Percentiles rank a stretch among this genome's conserved stretches.
phyloP scores from a whole-genome alignment of 2,888 invertebrate species.

The Leptopilina drosophilae region DNA sequence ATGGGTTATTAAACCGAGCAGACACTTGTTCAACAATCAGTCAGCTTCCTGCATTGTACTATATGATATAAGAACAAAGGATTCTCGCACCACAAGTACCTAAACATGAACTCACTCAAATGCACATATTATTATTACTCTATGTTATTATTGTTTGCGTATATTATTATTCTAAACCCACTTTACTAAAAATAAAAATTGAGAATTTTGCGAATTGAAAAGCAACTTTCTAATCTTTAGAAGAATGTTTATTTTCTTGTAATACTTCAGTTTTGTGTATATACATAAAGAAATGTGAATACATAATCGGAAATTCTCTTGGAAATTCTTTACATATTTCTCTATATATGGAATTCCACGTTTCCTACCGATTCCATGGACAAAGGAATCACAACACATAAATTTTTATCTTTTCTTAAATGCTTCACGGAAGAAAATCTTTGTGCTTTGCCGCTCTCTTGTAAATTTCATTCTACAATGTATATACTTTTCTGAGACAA shows the following conservation, averaged over 20 bases:
- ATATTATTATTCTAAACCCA: not conserved
- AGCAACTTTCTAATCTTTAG: not conserved
- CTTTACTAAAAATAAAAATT: not conserved
- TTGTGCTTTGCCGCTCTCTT: not conserved
- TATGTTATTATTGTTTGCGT: not conserved
- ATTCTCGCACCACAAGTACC: not conserved
- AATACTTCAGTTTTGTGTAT: not conserved
- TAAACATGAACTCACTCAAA: constrained; percentile 18
- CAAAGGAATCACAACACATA: constrained; percentile 8
- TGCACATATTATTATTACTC: not conserved
- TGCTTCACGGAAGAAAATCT: not conserved
- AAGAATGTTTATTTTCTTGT: not conserved
- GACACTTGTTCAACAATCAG: constrained; percentile 29
- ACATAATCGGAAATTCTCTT: not conserved
- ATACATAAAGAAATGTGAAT: not conserved
- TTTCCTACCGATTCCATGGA: not conserved
- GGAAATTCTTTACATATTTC: constrained; percentile 11
- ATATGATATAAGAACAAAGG: constrained; percentile 12
- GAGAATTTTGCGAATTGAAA: not conserved
- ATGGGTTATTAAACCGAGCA: constrained; percentile 27
- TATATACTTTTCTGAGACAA: not conserved
- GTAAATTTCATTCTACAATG: not conserved
- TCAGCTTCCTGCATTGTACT: constrained; percentile 15
- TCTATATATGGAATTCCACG: not conserved
- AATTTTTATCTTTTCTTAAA: constrained; percentile 11